phyloP scores from a whole-genome alignment of 2,113 vertebrate species.

The Tragulus kanchil region DNA sequence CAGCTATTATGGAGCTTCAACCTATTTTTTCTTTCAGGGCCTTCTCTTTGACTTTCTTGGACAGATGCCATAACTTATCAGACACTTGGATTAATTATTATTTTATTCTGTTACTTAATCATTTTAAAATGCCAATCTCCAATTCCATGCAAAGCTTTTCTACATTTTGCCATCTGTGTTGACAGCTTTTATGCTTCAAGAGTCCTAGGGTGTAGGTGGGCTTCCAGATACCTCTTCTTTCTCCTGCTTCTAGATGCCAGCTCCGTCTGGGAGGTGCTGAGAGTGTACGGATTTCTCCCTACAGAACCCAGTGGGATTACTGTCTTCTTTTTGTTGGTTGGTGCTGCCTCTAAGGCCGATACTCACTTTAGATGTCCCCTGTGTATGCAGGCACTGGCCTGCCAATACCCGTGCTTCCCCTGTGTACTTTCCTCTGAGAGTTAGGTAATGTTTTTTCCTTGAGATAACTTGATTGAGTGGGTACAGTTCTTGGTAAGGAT shows the following conservation, averaged over 20 bases:
- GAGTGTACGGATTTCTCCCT: neutral
- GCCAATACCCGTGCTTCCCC: fast-evolving
- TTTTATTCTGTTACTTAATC: slow-evolving; percentile 57
- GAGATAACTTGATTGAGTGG: neutral
- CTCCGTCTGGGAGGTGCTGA: neutral
- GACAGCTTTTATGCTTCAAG: slow-evolving; percentile 41
- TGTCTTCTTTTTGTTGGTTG: neutral
- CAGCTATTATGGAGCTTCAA: neutral
- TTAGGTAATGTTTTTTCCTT: neutral
- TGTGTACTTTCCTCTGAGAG: neutral
- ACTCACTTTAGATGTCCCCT: neutral
- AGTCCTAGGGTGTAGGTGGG: neutral
- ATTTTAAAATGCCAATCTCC: slow-evolving; percentile 62
- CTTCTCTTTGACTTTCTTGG: slow-evolving; percentile 27
- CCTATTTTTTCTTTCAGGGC: neutral
- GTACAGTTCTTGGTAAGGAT: neutral
- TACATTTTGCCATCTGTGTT: slow-evolving; percentile 46
- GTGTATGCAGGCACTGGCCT: neutral
- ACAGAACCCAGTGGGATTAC: neutral
- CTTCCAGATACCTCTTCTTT: slow-evolving; percentile 1
- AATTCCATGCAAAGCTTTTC: slow-evolving; percentile 9
- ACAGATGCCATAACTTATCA: slow-evolving; percentile 19
- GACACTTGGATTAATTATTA: slow-evolving; percentile 23
- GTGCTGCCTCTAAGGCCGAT: neutral
- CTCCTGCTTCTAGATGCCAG: neutral